phyloP scores from a whole-genome alignment of 2,888 invertebrate genomes.

The Choristoneura rosaceana region DNA sequence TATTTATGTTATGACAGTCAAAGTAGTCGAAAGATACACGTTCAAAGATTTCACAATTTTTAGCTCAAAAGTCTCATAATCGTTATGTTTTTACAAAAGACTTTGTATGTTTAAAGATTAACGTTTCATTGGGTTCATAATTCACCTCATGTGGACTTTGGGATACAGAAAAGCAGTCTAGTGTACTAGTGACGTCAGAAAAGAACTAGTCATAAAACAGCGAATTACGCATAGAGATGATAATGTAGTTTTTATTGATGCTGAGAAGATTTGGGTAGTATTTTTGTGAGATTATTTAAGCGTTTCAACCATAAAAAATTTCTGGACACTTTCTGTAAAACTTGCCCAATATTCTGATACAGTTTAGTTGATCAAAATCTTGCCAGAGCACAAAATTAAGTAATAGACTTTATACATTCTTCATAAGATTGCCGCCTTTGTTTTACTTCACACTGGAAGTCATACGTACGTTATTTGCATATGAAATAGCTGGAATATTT shows the following conservation, averaged over 20 bases:
- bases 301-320: too few species aligned
- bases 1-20: too few species aligned
- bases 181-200: background rate
- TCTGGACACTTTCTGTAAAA: too few species aligned
- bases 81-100: background rate
- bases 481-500: slow-evolving; percentile 32
- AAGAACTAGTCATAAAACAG: background rate
- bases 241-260: background rate
- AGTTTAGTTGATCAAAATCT: too few species aligned
- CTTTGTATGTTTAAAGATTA: background rate
- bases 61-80: background rate
- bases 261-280: background rate
- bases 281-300: too few species aligned
- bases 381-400: too few species aligned
- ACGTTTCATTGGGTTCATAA: background rate
- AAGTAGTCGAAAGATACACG: too few species aligned
- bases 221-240: background rate
- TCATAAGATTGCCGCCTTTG: slow-evolving; percentile 6
- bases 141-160: background rate
- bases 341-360: too few species aligned
- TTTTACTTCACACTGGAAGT: slow-evolving; percentile 16
- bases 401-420: background rate
- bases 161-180: background rate
- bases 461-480: slow-evolving; percentile 29
- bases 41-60: background rate